Conservation (phyloP, 2,797 vertebrate genomes). For the Sebastes nivosus region DNA sequence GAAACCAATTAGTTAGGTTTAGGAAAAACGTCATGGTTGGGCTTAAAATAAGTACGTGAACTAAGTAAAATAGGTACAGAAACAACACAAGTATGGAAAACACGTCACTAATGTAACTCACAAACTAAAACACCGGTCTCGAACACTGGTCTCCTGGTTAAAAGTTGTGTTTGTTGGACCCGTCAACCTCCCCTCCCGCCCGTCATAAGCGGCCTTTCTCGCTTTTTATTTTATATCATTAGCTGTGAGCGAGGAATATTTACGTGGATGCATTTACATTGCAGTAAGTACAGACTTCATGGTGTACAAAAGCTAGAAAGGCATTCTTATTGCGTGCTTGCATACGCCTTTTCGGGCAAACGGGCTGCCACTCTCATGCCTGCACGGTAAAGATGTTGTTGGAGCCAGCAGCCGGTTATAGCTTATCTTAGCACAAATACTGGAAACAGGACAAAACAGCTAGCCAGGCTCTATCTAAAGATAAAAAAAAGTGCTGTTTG, state of each 20-base stretch:
- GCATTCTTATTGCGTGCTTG: accelerated
- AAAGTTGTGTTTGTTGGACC: too few relatives aligned
- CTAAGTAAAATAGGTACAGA: background rate
- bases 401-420: background rate
- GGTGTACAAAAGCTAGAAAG: background rate
- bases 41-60: background rate
- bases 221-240: too few relatives aligned
- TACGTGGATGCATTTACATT: background rate
- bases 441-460: background rate
- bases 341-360: background rate
- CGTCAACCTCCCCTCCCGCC: too few relatives aligned
- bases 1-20: background rate
- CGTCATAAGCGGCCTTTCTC: too few relatives aligned
- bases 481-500: too few relatives aligned
- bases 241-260: background rate
- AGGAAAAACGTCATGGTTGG: background rate
- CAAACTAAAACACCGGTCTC: background rate
- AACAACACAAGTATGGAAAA: background rate
- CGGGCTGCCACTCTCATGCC: background rate
- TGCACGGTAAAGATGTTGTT: background rate
- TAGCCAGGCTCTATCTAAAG: background rate
- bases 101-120: background rate
- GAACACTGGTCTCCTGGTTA: too few relatives aligned
- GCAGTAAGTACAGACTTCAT: background rate
- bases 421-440: background rate